These are phyloP conservation scores for Chromobotia macracanthus DNA, from an alignment of 2,797 vertebrate species.

Conservation along the genomic window DNA sequence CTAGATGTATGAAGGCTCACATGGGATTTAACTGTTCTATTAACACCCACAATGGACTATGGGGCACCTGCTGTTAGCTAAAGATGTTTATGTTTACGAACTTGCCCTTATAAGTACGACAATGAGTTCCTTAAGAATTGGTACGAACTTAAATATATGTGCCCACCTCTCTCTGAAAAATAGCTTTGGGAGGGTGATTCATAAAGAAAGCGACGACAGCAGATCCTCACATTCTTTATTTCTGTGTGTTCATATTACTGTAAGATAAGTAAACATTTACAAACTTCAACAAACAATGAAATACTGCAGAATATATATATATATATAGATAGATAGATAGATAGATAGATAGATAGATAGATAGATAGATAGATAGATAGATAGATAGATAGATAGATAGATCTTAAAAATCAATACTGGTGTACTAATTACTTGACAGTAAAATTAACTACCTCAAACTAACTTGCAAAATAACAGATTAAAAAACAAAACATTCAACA, in stretches of 20 bases:
- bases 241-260: conserved; percentile 53
- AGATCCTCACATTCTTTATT: conserved; percentile 58
- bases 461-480: background rate
- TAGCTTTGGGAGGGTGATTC: conserved; percentile 46
- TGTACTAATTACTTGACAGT: background rate
- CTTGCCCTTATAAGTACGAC: conserved; percentile 12
- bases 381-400: conserved; percentile 1
- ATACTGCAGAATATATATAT: background rate
- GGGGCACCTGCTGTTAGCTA: conserved; percentile 9
- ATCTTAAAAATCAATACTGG: conserved; percentile 25
- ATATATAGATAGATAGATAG: background rate
- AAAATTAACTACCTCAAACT: too few relatives aligned
- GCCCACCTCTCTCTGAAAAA: conserved; percentile 31
- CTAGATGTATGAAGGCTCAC: background rate
- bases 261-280: conserved; percentile 7
- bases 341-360: background rate
- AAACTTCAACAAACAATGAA: background rate
- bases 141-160: conserved; percentile 33
- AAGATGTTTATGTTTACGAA: background rate
- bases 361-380: background rate
- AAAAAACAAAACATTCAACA: background rate
- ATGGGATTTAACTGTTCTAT: background rate
- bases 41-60: background rate
- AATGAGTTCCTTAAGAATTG: background rate
- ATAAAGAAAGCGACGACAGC: conserved; percentile 56